A percentile compares a stretch with the other conserved stretches of the same genome.
These are phyloP conservation scores for Arrhamphus sclerolepis DNA, from an alignment of 2,797 vertebrate species.

Conservation along the genomic window DNA sequence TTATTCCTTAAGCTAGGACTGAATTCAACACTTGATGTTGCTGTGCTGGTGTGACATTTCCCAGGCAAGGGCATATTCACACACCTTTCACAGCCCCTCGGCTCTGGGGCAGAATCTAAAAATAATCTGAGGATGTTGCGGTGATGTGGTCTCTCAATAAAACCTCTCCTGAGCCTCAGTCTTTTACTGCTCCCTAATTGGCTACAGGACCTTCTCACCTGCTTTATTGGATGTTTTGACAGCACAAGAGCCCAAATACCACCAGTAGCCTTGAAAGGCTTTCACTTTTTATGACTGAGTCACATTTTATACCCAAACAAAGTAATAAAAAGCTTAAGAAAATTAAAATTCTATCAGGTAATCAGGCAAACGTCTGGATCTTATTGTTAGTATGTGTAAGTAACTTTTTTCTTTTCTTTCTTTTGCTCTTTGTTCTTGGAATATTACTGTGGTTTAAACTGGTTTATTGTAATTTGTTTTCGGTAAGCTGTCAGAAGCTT, in stretches of 20 bases:
- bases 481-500: slow-evolving; percentile 1
- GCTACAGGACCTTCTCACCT: slow-evolving; percentile 68
- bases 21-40: slow-evolving; percentile 62
- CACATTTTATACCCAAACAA: slow-evolving; percentile 24
- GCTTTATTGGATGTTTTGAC: slow-evolving; percentile 69
- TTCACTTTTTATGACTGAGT: slow-evolving; percentile 17
- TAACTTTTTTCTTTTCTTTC: background rate
- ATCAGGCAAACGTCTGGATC: slow-evolving; percentile 3
- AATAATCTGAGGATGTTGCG: slow-evolving; percentile 64
- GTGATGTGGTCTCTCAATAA: slow-evolving; percentile 58
- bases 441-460: too few species aligned
- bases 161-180: slow-evolving; percentile 50
- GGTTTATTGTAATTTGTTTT: background rate
- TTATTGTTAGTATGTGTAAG: background rate
- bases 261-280: slow-evolving; percentile 17
- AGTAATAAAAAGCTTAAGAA: slow-evolving; percentile 13
- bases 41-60: slow-evolving; percentile 66
- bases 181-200: slow-evolving; percentile 69
- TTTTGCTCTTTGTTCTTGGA: background rate
- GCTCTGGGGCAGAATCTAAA: slow-evolving; percentile 64
- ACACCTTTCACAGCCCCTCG: slow-evolving; percentile 64
- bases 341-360: background rate
- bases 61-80: slow-evolving; percentile 63
- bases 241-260: slow-evolving; percentile 46
- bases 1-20: slow-evolving; percentile 63